Evolutionary conservation across 2,888 invertebrate species (phyloP).

Genomic region (Nebria brevicollis): DNA sequence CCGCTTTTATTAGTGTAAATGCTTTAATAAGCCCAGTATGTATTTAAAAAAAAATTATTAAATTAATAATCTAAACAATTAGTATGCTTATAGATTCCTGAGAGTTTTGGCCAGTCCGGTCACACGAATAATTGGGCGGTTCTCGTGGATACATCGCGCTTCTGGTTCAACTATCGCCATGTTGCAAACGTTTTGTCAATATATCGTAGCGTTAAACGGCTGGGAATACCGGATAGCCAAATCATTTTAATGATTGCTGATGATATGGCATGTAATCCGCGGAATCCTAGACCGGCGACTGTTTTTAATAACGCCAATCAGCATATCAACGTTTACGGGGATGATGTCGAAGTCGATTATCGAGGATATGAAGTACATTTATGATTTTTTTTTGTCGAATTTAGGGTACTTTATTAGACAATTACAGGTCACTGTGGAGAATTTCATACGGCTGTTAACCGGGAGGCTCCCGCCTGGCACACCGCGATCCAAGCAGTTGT

Average conservation of each 20-base stretch:
- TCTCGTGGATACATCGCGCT: slow-evolving; percentile 96
- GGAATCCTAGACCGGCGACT: slow-evolving; percentile 97
- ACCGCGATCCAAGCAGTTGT: slow-evolving; percentile 91
- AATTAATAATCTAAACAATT: neutral
- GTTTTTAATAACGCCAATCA: slow-evolving; percentile 98
- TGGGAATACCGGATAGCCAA: slow-evolving; percentile 99
- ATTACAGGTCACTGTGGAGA: slow-evolving; percentile 93
- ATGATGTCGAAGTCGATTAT: slow-evolving; percentile 99
- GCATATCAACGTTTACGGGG: slow-evolving; percentile 98
- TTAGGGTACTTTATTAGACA: slow-evolving; percentile 10
- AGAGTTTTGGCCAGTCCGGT: slow-evolving; percentile 68
- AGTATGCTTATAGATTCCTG: slow-evolving; percentile 27
- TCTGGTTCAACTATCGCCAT: slow-evolving; percentile 99
- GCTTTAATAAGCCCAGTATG: slow-evolving; percentile 15
- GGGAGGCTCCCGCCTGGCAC: slow-evolving; percentile 93
- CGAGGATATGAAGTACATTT: slow-evolving; percentile 84
- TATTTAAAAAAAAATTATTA: neutral
- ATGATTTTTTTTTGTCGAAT: slow-evolving; percentile 11
- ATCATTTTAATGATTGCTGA: slow-evolving; percentile 99
- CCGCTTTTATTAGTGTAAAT: neutral
- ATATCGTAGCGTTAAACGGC: slow-evolving; percentile 95
- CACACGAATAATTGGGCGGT: slow-evolving; percentile 99
- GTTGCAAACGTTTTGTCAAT: slow-evolving; percentile 98
- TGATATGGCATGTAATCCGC: slow-evolving; percentile 98
- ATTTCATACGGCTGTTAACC: slow-evolving; percentile 95